A percentile compares a stretch with the other conserved stretches of the same genome.
Evolutionary conservation across 2,113 vertebrate genomes (phyloP).

Genomic region (Regulus satrapa): DNA sequence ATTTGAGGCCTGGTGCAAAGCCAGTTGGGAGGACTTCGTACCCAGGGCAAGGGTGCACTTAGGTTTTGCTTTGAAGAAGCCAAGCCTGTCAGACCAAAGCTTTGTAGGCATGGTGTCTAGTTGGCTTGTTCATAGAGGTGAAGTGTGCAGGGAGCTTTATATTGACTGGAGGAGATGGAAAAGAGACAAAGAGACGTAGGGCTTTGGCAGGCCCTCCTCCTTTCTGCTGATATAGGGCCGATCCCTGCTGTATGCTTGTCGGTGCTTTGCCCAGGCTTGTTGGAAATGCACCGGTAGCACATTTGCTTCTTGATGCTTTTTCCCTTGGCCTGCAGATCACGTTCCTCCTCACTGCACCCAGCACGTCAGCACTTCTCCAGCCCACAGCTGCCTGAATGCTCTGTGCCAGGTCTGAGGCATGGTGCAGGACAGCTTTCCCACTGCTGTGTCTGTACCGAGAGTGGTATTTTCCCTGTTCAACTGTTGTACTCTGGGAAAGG

Average conservation of each 20-base stretch:
- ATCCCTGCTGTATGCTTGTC: background rate
- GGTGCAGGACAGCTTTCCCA: background rate
- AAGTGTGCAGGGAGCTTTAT: background rate
- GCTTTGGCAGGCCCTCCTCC: background rate
- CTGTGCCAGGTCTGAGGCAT: background rate
- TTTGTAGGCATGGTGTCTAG: background rate
- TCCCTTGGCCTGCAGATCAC: background rate
- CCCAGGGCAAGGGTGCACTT: background rate
- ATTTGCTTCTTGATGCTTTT: background rate
- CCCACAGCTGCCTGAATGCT: background rate
- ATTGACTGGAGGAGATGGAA: background rate
- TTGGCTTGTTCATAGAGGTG: background rate
- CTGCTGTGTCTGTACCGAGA: background rate
- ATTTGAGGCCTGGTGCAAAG: background rate
- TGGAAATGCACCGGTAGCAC: background rate
- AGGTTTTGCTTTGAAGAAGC: background rate
- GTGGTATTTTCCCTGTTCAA: background rate
- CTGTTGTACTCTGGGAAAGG: background rate
- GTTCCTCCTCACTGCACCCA: background rate
- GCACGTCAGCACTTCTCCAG: background rate
- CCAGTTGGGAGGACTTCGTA: background rate
- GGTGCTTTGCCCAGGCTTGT: background rate
- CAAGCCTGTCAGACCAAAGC: background rate
- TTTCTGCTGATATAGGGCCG: background rate
- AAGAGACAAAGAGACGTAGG: background rate